Evolutionary conservation across 2,888 invertebrate species (phyloP).

Genomic region (Exocentrus adspersus): DNA sequence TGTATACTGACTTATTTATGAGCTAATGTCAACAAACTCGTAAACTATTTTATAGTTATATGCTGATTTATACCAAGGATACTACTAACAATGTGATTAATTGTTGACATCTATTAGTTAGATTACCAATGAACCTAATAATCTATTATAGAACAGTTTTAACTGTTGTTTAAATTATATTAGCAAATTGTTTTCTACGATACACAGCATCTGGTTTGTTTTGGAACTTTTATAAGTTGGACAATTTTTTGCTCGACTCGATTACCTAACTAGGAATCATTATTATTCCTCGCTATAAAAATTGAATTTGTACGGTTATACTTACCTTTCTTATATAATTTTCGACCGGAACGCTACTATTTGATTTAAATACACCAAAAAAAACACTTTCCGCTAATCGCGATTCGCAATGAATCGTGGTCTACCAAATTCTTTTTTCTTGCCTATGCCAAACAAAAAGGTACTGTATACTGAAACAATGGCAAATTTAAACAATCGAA

Average conservation of each 20-base stretch:
- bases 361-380: too few species aligned
- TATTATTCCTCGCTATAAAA: neutral
- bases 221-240: neutral
- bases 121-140: constrained; percentile 1
- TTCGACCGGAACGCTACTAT: neutral
- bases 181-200: neutral
- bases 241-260: neutral
- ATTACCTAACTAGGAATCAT: neutral
- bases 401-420: too few species aligned
- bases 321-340: neutral
- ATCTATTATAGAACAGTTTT: neutral
- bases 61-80: constrained; percentile 39
- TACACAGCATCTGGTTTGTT: neutral
- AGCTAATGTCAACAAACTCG: constrained; percentile 41
- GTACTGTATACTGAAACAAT: too few species aligned
- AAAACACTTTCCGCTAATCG: too few species aligned
- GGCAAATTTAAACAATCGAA: too few species aligned
- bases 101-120: constrained; percentile 13
- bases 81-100: constrained; percentile 28
- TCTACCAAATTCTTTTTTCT: too few species aligned
- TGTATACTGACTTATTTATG: constrained; percentile 44
- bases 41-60: constrained; percentile 43
- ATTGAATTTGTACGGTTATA: neutral
- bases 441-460: too few species aligned
- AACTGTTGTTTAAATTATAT: neutral